Evolutionary conservation across 2,113 vertebrate species (phyloP).

Genomic region (Tylochromis polylepis): DNA sequence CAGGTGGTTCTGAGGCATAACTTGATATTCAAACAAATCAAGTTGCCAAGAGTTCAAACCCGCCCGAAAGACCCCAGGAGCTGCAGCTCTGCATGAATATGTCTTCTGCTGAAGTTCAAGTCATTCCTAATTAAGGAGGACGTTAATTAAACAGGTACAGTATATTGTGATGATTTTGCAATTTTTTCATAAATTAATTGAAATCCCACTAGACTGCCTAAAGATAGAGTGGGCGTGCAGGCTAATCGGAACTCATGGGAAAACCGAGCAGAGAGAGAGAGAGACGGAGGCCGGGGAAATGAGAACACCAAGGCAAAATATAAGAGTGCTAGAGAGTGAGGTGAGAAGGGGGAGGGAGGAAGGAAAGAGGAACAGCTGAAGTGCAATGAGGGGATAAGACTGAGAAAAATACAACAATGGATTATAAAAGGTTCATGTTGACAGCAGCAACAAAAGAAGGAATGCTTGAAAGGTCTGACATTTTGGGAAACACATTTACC

Average conservation of each 20-base stretch:
- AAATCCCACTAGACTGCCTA: conserved; percentile 64
- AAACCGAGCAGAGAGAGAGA: conserved; percentile 33
- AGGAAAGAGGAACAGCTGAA: conserved; percentile 10
- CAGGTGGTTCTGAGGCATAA: not conserved
- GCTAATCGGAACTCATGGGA: conserved; percentile 73
- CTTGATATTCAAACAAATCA: conserved; percentile 35
- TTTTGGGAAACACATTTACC: not conserved
- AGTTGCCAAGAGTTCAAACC: conserved; percentile 1
- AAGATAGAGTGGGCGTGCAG: conserved; percentile 63
- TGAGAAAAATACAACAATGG: not conserved
- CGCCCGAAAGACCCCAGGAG: not conserved
- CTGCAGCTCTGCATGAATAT: not conserved
- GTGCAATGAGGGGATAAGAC: conserved; percentile 1
- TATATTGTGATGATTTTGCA: conserved; percentile 68
- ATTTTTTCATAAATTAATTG: conserved; percentile 63
- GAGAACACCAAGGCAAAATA: conserved; percentile 20
- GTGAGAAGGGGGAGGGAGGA: not conserved
- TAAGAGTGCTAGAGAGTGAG: not conserved
- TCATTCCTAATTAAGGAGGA: conserved; percentile 56
- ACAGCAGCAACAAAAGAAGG: not conserved
- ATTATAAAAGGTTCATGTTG: not conserved
- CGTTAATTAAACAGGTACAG: conserved; percentile 68
- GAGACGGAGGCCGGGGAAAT: conserved; percentile 43
- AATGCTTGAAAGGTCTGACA: not conserved
- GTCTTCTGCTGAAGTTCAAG: conserved; percentile 38